Conservation (phyloP, 1,140 invertebrate species). For the Trinorchestia longiramus region DNA sequence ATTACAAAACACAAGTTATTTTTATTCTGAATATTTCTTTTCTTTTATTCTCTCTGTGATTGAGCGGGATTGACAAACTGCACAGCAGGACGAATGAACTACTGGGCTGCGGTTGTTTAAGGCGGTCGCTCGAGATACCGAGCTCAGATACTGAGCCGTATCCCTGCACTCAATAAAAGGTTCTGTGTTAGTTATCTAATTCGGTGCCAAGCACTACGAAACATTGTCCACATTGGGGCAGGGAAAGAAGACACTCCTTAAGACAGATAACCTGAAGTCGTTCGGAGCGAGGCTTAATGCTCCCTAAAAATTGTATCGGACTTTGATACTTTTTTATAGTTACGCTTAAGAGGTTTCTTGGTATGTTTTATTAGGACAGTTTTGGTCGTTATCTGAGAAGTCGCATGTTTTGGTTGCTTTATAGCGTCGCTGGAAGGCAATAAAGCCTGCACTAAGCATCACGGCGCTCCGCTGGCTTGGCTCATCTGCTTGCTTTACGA, state of each 20-base stretch:
- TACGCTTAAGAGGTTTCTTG: conserved; percentile 36
- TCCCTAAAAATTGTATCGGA: conserved; percentile 44
- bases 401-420: conserved; percentile 54
- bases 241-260: conserved; percentile 11
- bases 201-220: background rate
- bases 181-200: conserved; percentile 18
- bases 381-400: conserved; percentile 54
- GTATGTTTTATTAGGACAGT: conserved; percentile 55
- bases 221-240: background rate
- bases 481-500: conserved; percentile 28
- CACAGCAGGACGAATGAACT: background rate
- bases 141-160: background rate
- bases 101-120: background rate
- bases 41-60: background rate
- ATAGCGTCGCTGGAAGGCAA: conserved; percentile 44
- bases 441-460: conserved; percentile 17
- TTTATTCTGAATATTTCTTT: background rate
- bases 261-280: conserved; percentile 15
- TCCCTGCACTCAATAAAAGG: conserved; percentile 15
- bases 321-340: conserved; percentile 50
- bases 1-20: background rate
- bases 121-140: background rate
- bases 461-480: conserved; percentile 3
- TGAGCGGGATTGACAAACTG: background rate
- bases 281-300: conserved; percentile 14